Evolutionary conservation across 2,888 invertebrate genomes (phyloP), one percentile per base, ranked within the genome.

Genomic region (Eustalomyia histrio): DNA sequence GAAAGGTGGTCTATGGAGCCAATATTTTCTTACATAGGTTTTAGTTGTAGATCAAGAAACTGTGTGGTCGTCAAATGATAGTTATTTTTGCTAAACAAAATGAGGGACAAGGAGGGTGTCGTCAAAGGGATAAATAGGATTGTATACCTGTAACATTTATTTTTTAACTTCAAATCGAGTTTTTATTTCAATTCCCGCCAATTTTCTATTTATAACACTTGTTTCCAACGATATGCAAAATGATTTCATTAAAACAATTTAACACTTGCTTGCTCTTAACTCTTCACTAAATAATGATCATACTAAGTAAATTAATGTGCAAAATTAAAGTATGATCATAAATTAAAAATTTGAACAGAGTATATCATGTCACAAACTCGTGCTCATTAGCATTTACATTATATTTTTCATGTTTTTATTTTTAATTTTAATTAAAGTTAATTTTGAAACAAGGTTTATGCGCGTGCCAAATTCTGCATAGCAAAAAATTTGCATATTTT

Each of bases 381-480:
- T 50, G n/a, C 39, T 53, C 50, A 58, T 65, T 60, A 39, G 14
- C 43, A 58, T 29, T 65, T 65, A 35, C 61, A 64, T 17, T 7
- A 47, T 7, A 52, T 58, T 65, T 73, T n/a, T 64, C 64, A 16
- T 35, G 52, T 68, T 43, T 58, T 9, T 33, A 57, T 24, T 18
- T 17, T 57, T 43, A 24, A 21, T 58, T 68, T 68, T 35, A 50
- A 50, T 35, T 57, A n/a, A 57, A 50, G 9, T 63, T 47, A 50
- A 57, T 63, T 69, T 57, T 16, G 12, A n/a, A 57, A 24, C n/a
- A 0, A 29, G 57, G 67, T 43, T 33, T 63, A 47, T 43, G 67
- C 76, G 80, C 76, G 80, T 80, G 80, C 67, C 75, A 39, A 72
- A 60, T 58, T 76, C 3, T 39, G n/a, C 33, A 39, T n/a, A 33